A percentile compares a stretch with the other conserved stretches of the same genome.
Evolutionary conservation across 2,797 vertebrate genomes (phyloP).

Genomic region (Zalophus californianus): DNA sequence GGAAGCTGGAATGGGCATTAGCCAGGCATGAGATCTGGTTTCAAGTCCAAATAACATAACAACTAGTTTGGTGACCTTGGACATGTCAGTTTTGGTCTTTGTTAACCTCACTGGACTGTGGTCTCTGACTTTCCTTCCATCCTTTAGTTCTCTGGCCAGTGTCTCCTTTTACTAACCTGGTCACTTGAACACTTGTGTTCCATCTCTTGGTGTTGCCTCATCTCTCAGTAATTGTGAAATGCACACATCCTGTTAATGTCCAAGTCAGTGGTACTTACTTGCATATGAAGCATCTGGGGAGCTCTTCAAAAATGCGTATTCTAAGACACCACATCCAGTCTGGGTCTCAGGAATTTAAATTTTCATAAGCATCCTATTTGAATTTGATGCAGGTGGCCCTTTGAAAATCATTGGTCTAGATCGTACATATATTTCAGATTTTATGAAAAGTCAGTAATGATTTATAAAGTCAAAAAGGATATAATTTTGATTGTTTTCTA

Average conservation of each 20-base stretch:
- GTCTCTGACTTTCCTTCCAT: background rate
- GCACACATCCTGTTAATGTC: background rate
- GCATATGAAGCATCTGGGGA: background rate
- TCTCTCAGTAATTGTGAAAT: background rate
- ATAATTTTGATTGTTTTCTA: constrained; percentile 17
- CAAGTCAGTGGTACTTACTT: background rate
- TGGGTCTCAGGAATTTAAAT: background rate
- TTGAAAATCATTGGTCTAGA: constrained; percentile 24
- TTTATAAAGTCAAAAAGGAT: constrained; percentile 2
- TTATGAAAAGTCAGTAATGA: constrained; percentile 43
- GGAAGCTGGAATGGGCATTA: background rate
- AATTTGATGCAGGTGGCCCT: background rate
- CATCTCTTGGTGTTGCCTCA: background rate
- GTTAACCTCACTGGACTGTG: background rate
- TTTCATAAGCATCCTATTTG: constrained; percentile 25
- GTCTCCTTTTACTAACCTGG: background rate
- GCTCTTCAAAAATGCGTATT: background rate
- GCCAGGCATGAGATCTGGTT: background rate
- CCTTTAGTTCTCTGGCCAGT: background rate
- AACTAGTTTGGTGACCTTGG: background rate
- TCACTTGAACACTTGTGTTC: background rate
- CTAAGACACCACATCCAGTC: background rate
- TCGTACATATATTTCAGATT: background rate
- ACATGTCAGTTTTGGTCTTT: background rate
- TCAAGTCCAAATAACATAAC: background rate